These are phyloP conservation scores for Drosophila macrospina DNA, from an alignment of 2,888 invertebrate species.

Conservation along the genomic window DNA sequence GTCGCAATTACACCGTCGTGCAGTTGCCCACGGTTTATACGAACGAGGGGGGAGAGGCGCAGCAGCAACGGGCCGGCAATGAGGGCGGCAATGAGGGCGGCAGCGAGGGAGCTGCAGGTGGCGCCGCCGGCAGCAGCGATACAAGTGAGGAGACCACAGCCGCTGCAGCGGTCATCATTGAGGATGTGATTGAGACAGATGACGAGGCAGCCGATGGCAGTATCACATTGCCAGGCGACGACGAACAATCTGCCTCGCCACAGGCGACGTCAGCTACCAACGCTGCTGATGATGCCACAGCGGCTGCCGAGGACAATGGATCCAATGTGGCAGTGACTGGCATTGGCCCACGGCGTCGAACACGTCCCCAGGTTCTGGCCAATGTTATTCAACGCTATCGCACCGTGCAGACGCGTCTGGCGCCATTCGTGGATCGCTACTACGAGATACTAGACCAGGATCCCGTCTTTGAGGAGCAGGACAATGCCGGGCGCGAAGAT, in stretches of 20 bases:
- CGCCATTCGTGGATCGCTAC: conserved; percentile 89
- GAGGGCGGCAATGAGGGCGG: conserved; percentile 34
- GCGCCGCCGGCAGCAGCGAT: conserved; percentile 31
- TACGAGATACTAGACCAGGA: conserved; percentile 88
- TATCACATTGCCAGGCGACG: conserved; percentile 17
- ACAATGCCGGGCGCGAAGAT: conserved; percentile 86
- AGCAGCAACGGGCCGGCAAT: conserved; percentile 30
- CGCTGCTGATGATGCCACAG: conserved; percentile 4
- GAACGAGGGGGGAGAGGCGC: conserved; percentile 68
- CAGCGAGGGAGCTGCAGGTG: conserved; percentile 31
- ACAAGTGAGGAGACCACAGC: conserved; percentile 58
- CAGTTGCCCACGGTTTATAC: conserved; percentile 83
- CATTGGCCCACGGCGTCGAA: conserved; percentile 77
- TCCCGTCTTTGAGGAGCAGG: conserved; percentile 86
- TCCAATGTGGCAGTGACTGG: conserved; percentile 29
- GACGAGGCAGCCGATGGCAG: conserved; percentile 62
- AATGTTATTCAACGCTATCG: conserved; percentile 84
- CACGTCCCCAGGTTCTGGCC: conserved; percentile 83
- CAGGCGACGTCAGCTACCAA: conserved; percentile 22
- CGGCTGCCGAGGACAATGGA: conserved; percentile 24
- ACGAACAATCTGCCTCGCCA: conserved; percentile 41
- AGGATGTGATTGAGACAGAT: conserved; percentile 76
- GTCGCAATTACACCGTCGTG: conserved; percentile 84
- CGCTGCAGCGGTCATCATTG: conserved; percentile 72
- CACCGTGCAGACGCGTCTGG: conserved; percentile 86